Conservation (phyloP, 2,113 vertebrate genomes). For the Oncorhynchus tshawytscha region DNA sequence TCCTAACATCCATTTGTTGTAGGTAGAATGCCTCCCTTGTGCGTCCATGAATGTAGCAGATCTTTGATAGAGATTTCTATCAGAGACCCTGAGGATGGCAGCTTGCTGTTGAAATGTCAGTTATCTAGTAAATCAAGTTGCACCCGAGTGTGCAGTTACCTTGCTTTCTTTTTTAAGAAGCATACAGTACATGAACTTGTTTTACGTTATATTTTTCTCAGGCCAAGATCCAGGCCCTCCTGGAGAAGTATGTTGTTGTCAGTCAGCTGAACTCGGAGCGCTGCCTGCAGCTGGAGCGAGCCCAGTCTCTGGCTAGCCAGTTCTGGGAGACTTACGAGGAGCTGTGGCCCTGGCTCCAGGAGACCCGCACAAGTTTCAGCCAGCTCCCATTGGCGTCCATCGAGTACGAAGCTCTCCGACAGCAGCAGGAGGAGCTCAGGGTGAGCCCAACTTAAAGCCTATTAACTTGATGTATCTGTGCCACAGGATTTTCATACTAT, state of each 20-base stretch:
- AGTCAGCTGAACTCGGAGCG: slow-evolving; percentile 94
- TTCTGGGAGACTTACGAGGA: slow-evolving; percentile 98
- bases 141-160: not conserved
- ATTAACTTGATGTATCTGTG: not conserved
- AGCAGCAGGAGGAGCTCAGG: slow-evolving; percentile 95
- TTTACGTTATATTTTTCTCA: slow-evolving; percentile 56
- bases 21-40: no score
- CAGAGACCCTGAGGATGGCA: no score
- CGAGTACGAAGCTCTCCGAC: slow-evolving; percentile 89
- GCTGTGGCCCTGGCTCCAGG: slow-evolving; percentile 93
- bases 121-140: not conserved
- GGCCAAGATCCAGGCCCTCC: slow-evolving; percentile 81
- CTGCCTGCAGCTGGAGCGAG: slow-evolving; percentile 91
- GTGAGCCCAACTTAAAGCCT: slow-evolving; percentile 62
- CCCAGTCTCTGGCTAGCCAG: slow-evolving; percentile 89
- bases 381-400: slow-evolving; percentile 87
- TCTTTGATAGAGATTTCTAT: not conserved
- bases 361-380: slow-evolving; percentile 81
- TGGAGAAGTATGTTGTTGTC: slow-evolving; percentile 82
- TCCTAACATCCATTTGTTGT: no score
- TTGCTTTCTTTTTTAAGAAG: slow-evolving; percentile 14
- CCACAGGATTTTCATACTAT: not conserved
- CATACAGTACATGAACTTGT: not conserved
- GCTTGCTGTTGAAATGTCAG: not conserved
- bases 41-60: not conserved